phyloP scores from a whole-genome alignment of 1,140 invertebrate genomes.

The Galleria mellonella region DNA sequence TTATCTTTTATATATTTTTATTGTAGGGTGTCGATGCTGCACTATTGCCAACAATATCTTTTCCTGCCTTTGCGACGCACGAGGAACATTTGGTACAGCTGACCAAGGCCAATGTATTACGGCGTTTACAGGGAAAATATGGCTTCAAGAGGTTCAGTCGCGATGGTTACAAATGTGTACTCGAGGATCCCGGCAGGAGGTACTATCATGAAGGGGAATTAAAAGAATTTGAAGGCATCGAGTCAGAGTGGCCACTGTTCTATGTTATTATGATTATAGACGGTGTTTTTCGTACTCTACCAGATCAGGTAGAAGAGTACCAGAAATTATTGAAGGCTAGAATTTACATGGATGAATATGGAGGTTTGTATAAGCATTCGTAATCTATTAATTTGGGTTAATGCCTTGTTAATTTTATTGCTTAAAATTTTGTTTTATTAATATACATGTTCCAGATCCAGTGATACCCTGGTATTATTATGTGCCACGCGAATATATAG shows the following conservation, averaged over 20 bases:
- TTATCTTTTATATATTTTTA: not conserved
- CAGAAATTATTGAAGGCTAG: conserved; percentile 87
- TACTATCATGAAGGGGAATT: conserved; percentile 80
- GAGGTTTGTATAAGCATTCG: conserved; percentile 74
- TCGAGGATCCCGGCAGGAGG: conserved; percentile 87
- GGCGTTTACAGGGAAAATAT: conserved; percentile 90
- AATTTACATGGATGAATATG: conserved; percentile 85
- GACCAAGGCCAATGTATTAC: conserved; percentile 92
- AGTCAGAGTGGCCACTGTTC: conserved; percentile 99
- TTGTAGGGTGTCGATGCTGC: conserved; percentile 90
- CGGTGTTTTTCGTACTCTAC: conserved; percentile 90
- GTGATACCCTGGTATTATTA: conserved; percentile 92
- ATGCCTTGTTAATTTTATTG: not conserved
- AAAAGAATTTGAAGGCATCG: conserved; percentile 96
- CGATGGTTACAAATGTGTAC: conserved; percentile 93
- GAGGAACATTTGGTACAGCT: conserved; percentile 90
- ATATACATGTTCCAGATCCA: conserved; percentile 77
- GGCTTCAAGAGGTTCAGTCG: conserved; percentile 97
- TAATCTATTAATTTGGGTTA: not conserved
- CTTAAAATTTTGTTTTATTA: not conserved
- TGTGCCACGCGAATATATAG: conserved; percentile 87
- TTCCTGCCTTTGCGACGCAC: conserved; percentile 98
- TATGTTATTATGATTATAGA: conserved; percentile 97
- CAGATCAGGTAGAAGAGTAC: conserved; percentile 95
- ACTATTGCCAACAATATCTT: conserved; percentile 93